Percentiles rank a stretch among this genome's conserved stretches.
Conservation (phyloP, 2,113 vertebrate species). For the Lepus europaeus region DNA sequence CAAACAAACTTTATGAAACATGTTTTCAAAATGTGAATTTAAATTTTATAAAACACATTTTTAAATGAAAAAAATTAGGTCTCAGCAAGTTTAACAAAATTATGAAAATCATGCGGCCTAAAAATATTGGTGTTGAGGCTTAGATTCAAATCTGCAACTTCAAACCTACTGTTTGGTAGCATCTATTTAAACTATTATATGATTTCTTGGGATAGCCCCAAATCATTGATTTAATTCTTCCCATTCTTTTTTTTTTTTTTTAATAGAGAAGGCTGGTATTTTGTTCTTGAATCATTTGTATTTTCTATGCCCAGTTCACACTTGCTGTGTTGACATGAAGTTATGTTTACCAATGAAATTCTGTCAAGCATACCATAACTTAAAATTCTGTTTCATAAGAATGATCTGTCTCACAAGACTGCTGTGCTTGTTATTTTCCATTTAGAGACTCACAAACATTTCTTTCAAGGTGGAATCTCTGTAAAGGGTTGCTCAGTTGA, state of each 20-base stretch:
- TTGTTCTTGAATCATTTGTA: neutral
- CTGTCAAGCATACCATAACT: neutral
- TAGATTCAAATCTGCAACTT: neutral
- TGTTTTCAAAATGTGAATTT: too few relatives aligned
- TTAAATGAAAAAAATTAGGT: neutral
- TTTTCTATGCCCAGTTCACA: neutral
- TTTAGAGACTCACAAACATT: neutral
- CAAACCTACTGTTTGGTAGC: neutral
- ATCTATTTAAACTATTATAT: neutral
- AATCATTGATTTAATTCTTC: neutral
- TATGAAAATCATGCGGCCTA: neutral
- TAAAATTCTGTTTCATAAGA: neutral
- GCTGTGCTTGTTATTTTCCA: neutral
- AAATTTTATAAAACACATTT: neutral
- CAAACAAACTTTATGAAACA: neutral
- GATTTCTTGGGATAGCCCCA: neutral
- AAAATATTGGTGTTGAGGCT: neutral
- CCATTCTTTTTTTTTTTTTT: too few relatives aligned
- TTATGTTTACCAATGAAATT: conserved; percentile 22
- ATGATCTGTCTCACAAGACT: neutral
- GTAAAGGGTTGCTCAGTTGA: neutral
- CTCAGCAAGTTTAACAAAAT: neutral
- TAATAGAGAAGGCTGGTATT: neutral
- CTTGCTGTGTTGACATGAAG: neutral
- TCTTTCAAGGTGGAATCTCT: conserved; percentile 13